phyloP scores from a whole-genome alignment of 2,888 invertebrate species.

The Drosophila neotestacea region DNA sequence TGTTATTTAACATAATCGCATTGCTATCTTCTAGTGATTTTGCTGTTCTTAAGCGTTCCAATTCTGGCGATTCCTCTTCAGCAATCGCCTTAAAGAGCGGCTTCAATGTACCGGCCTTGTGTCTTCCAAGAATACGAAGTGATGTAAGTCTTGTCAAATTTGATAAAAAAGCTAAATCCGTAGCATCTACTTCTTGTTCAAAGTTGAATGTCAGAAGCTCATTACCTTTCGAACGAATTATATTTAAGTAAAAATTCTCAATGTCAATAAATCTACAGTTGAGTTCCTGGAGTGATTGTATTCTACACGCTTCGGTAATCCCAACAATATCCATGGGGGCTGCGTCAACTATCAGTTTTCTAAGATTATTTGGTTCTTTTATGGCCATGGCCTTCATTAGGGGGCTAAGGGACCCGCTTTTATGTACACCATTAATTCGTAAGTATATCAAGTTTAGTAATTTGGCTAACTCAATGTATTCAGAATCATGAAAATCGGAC shows the following conservation, averaged over 20 bases:
- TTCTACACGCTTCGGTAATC: neutral
- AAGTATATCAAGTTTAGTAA: neutral
- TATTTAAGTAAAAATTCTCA: neutral
- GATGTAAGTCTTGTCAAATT: neutral
- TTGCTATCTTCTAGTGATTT: too few species aligned
- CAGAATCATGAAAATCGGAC: neutral
- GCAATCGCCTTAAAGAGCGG: neutral
- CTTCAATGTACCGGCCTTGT: conserved; percentile 1
- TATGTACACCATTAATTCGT: neutral
- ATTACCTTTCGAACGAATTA: too few species aligned
- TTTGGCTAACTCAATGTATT: neutral
- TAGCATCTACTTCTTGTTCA: neutral
- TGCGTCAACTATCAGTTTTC: neutral
- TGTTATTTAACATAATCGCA: too few species aligned
- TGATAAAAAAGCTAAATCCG: neutral
- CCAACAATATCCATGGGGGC: neutral
- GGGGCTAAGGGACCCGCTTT: neutral
- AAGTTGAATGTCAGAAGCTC: too few species aligned
- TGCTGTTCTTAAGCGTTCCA: neutral
- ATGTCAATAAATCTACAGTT: neutral
- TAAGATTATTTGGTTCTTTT: neutral
- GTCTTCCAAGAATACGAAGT: neutral
- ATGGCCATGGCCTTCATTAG: neutral
- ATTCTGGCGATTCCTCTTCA: neutral
- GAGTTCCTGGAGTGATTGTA: neutral